Evolutionary conservation across 2,797 vertebrate genomes (phyloP).

Genomic region (Ceryle rudis): DNA sequence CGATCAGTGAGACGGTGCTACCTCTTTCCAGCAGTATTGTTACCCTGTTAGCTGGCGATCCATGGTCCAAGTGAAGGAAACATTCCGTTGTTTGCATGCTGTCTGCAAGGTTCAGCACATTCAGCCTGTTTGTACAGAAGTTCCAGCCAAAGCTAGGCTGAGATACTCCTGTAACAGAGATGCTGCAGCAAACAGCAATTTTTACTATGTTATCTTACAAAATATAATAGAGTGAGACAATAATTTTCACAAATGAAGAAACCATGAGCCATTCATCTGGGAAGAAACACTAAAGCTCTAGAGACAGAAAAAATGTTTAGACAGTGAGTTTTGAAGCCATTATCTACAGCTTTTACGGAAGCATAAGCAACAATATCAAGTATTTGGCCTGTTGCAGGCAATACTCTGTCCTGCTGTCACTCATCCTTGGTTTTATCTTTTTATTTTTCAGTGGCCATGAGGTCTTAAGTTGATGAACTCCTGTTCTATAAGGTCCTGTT

Average conservation of each 20-base stretch:
- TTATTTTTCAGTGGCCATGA: not conserved
- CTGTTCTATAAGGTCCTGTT: not conserved
- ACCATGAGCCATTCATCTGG: not conserved
- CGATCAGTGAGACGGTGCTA: fast-evolving
- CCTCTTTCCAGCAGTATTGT: not conserved
- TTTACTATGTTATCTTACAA: not conserved
- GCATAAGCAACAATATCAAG: not conserved
- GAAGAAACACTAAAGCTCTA: not conserved
- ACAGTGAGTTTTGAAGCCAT: not conserved
- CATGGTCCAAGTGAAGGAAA: not conserved
- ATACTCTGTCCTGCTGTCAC: not conserved
- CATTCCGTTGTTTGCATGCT: not conserved
- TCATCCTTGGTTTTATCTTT: not conserved
- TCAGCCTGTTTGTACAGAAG: fast-evolving
- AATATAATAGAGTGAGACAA: not conserved
- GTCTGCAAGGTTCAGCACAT: fast-evolving
- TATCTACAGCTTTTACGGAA: not conserved
- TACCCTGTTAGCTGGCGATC: not conserved
- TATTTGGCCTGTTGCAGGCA: not conserved
- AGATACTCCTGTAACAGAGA: not conserved
- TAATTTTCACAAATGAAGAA: not conserved
- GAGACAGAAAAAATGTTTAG: not conserved
- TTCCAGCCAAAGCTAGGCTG: not conserved
- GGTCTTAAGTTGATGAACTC: not conserved
- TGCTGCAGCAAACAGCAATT: not conserved